Evolutionary conservation across 2,113 vertebrate genomes (phyloP).

Genomic region (Vimba vimba): DNA sequence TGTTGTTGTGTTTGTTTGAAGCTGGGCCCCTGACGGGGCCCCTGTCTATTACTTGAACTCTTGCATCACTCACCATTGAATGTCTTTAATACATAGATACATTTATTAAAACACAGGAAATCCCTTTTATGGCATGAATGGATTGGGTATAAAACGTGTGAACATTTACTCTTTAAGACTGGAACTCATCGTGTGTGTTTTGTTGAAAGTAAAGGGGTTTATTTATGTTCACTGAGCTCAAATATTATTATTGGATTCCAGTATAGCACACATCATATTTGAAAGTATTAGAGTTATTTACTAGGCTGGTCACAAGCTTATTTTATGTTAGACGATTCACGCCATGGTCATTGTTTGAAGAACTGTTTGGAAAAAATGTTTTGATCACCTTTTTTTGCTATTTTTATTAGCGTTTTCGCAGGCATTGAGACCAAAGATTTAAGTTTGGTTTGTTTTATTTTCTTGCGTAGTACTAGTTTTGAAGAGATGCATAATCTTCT

Average conservation of each 20-base stretch:
- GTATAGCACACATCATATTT: conserved; percentile 69
- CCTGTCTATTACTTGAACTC: conserved; percentile 77
- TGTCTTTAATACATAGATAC: conserved; percentile 73
- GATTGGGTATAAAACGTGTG: conserved; percentile 41
- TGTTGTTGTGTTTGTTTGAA: conserved; percentile 32
- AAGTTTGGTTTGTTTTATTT: conserved; percentile 62
- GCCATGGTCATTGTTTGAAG: conserved; percentile 41
- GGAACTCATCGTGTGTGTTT: conserved; percentile 33
- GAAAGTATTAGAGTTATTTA: conserved; percentile 41
- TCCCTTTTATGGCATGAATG: conserved; percentile 60
- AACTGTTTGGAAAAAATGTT: too few species aligned
- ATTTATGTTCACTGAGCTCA: conserved; percentile 48
- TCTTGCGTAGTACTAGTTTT: conserved; percentile 46
- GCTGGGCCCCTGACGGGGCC: conserved; percentile 61
- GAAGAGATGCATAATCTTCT: conserved; percentile 37
- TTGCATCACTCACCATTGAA: conserved; percentile 79
- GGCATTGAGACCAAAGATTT: conserved; percentile 79
- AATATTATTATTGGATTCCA: conserved; percentile 60
- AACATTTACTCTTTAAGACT: conserved; percentile 47
- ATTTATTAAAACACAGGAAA: conserved; percentile 58
- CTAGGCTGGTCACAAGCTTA: conserved; percentile 24
- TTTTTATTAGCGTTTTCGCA: conserved; percentile 31
- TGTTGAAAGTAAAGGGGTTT: conserved; percentile 50
- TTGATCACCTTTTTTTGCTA: conserved; percentile 32
- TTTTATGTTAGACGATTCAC: conserved; percentile 35